phyloP scores from a whole-genome alignment of 2,113 vertebrate species.

The Serilophus lunatus region DNA sequence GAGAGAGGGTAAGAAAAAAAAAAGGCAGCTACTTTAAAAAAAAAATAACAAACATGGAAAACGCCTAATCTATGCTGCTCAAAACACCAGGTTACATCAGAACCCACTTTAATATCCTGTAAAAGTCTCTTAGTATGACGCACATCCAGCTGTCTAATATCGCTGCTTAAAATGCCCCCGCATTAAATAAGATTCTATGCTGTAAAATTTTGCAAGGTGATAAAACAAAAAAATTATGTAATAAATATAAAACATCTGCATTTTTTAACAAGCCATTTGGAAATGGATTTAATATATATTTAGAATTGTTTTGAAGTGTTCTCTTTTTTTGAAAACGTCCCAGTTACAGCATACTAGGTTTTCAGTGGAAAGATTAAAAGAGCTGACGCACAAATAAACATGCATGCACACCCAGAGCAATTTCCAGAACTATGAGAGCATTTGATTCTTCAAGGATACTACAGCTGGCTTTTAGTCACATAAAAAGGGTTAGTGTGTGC shows the following conservation, averaged over 20 bases:
- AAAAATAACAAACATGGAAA: slow-evolving; percentile 55
- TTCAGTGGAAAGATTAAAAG: slow-evolving; percentile 70
- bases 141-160: slow-evolving; percentile 76
- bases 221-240: slow-evolving; percentile 79
- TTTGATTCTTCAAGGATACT: slow-evolving; percentile 65
- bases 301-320: slow-evolving; percentile 77
- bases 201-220: slow-evolving; percentile 78
- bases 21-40: background rate
- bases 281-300: slow-evolving; percentile 77
- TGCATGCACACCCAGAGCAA: slow-evolving; percentile 20
- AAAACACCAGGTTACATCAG: slow-evolving; percentile 71
- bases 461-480: slow-evolving; percentile 62
- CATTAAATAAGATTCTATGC: slow-evolving; percentile 77
- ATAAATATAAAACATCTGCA: slow-evolving; percentile 80
- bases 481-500: slow-evolving; percentile 39
- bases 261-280: slow-evolving; percentile 75
- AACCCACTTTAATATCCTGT: slow-evolving; percentile 76
- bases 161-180: slow-evolving; percentile 70
- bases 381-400: slow-evolving; percentile 54
- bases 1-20: too few species aligned
- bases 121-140: slow-evolving; percentile 63
- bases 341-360: slow-evolving; percentile 68
- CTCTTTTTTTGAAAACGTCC: slow-evolving; percentile 69
- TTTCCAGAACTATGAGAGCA: slow-evolving; percentile 54
- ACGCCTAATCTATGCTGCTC: slow-evolving; percentile 61